Base-by-base conservation (phyloP, 2,888 invertebrate species). In the Leptinotarsa tumamoca region DNA sequence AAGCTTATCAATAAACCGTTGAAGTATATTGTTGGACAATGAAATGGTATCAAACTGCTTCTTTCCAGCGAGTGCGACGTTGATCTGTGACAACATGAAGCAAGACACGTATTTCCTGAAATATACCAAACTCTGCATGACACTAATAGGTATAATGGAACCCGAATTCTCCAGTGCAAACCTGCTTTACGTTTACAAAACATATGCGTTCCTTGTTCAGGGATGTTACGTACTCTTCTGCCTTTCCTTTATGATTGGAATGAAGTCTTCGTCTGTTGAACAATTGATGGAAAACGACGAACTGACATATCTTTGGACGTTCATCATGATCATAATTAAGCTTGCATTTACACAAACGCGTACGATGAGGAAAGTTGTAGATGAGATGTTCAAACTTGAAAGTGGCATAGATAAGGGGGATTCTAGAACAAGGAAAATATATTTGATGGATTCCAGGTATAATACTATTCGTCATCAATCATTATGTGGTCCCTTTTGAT, bases 321-420 rank as follows among this genome's bases (percentile, higher is more conserved):
- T 58, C 23, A 21, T 58, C 23, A 18, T 61, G 61, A 17, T 23
- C 21, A 4, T 14, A 27, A 4, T 61, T 2, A 73, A 73, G 49
- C 51, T 73, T 13, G 7, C 15, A 0, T n/a, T 69, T 7, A 49
- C 52, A 7, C 68, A 63, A 21, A 68, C 51, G n/a, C 63, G 21
- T 17, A 51, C 21, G 4, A 68, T 69, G 21, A 63, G 4, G n/a
- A 51, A 15, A 5, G 68, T 73, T 56, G 27, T 68, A 33, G 15
- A 68, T 7, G 68, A 69, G 17, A 51, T 73, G 61, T 61, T 61
- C 27, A 61, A 27, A 21, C 27, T 61, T 14, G 61, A 61, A 27
- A 27, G 21, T 14, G 15, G 5, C 1, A 61, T 61, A 61, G 61
- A 61, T 15, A 61, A 61, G 21, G 27, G 4, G 2, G 61, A 61